Evolutionary conservation across 1,140 invertebrate species (phyloP), one percentile per base, ranked within the genome.

Genomic region (Pteromalus puparum): DNA sequence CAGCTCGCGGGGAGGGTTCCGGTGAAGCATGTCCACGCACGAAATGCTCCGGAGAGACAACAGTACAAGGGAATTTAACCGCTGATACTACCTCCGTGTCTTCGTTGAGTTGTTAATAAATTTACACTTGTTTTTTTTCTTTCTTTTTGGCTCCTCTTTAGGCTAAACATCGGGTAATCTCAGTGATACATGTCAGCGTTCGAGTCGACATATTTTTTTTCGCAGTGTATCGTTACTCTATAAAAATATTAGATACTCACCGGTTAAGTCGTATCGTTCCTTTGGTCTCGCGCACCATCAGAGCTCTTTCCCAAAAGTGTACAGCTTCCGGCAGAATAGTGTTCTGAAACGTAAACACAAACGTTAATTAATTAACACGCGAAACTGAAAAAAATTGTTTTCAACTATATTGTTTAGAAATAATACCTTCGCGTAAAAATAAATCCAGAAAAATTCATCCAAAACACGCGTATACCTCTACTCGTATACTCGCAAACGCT

Each of bases 291-390:
- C 97, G 95, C 10, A 99, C 98, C 94, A 96, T 97, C 46, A 99
- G 93, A 0, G 98, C 97, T 91, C 96, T 94, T 91, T 98, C 96
- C 98, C 98, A 99, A 93, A 98, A 99, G 85, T 96, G 95, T 2
- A 99, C 97, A 67, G 98, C 98, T 92, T 98, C 95, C 0, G 97
- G 97, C 86, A 99, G 92, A 86, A 99, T 97, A 65, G 97, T 97
- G 88, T 97, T 96, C 97, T 98, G 93, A 79, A 95, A 95, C 2
- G 46, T 2, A 48, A 78, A 4, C 15, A 61, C 48, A 73, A 73
- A 73, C 6, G 18, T 61, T n/a, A 61, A 15, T 53, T 12, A 2
- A 34, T 5, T 2, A 67, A 67, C 0, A 15, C 1, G 61, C 24
- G 0, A n/a, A 18, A 38, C 13, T 12, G 28, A 70, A 70, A 70